Evolutionary conservation across 2,113 vertebrate species (phyloP).

Genomic region (Pluvianellus socialis): DNA sequence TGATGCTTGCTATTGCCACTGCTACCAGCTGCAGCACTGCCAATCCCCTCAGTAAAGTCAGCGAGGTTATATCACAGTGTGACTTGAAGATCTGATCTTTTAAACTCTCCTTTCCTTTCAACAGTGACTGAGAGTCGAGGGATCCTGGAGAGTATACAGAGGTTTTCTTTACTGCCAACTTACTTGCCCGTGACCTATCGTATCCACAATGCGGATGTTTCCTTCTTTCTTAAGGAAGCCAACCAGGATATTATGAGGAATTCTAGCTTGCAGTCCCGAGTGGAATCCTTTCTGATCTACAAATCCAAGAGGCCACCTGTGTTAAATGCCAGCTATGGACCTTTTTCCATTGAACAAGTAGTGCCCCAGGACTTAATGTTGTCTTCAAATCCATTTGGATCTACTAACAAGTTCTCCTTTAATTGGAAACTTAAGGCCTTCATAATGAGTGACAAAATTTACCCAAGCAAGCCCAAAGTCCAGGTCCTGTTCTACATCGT

Average conservation of each 20-base stretch:
- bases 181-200: conserved; percentile 87
- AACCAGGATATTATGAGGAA: conserved; percentile 95
- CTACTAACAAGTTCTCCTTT: conserved; percentile 74
- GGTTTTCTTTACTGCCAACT: conserved; percentile 81
- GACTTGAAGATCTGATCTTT: neutral
- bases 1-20: neutral
- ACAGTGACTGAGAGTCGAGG: conserved; percentile 85
- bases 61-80: neutral
- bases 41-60: neutral
- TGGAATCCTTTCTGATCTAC: conserved; percentile 88
- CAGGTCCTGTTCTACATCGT: conserved; percentile 87
- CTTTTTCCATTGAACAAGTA: conserved; percentile 74
- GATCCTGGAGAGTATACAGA: conserved; percentile 79
- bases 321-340: conserved; percentile 84
- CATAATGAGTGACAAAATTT: conserved; percentile 81
- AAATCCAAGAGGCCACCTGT: conserved; percentile 78
- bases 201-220: conserved; percentile 81
- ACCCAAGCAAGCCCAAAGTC: conserved; percentile 81
- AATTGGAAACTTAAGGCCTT: conserved; percentile 86
- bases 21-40: neutral
- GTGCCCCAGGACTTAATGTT: conserved; percentile 83
- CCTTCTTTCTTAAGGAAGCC: conserved; percentile 89
- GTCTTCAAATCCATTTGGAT: conserved; percentile 74
- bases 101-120: conserved; percentile 40
- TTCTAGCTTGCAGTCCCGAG: conserved; percentile 87